Base-by-base conservation (phyloP, 2,113 vertebrate genomes). In the Chionodraco myersi region DNA sequence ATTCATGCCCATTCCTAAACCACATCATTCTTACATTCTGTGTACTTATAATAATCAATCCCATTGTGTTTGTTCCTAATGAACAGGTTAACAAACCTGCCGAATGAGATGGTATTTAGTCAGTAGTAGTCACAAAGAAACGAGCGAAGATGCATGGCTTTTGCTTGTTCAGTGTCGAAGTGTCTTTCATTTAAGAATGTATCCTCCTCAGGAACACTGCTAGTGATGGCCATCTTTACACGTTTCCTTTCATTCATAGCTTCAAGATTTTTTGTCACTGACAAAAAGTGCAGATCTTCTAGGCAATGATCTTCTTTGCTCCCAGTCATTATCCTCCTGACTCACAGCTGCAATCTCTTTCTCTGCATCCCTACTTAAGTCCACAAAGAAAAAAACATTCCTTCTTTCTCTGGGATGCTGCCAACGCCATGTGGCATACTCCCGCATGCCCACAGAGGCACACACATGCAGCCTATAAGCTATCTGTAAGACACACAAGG, bases 281-380 rank as follows among this genome's bases (percentile, higher is more conserved):
- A 52, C 48, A 65, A 66, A 66, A 76, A 16, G 2, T 8, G 1
- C 60, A 48, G 18, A 9, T 59, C 21, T 44, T 64, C 23, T 67
- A 5, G 7, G 59, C 44, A 8, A 16, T 44, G 10, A 11, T 30
- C 45, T n/a, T 34, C 62, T 83, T 83, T 66, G 70, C 80, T 69
- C 49, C 10, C 12, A 60, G 30, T 45, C 45, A 83, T 64, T 51
- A 75, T 72, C 12, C 58, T 64, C 64, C 45, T 79, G 84, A 87
- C 76, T 86, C 77, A 77, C 87, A 90, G 84, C 87, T 89, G 88
- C 77, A 89, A 30, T 26, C 77, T 84, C 73, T 83, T 87, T 78
- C 81, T 57, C 64, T 63, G 71, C 67, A 69, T 36, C 12, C 64
- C 70, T 49, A 72, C 47, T 68, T 59, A 23, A 15, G 5, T 53